Evolutionary conservation across 2,797 vertebrate genomes (phyloP).

Genomic region (Echeneis naucrates): DNA sequence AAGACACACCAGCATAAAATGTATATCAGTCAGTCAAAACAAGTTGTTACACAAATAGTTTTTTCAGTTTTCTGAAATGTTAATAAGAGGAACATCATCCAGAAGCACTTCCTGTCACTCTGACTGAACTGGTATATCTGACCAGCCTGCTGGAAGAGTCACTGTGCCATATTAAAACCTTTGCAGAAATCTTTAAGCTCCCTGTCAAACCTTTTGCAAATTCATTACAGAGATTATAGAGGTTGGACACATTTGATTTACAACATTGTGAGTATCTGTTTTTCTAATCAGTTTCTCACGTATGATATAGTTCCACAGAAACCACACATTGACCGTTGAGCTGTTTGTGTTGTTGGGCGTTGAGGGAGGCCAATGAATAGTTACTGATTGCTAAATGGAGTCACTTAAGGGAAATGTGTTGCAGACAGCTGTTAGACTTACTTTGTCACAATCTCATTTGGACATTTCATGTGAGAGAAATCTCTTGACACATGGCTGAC

Average conservation of each 20-base stretch:
- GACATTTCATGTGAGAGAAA: too few relatives aligned
- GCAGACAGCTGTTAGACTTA: too few relatives aligned
- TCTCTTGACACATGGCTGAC: slow-evolving; percentile 30
- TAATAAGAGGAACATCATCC: slow-evolving; percentile 1
- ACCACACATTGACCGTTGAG: slow-evolving; percentile 11
- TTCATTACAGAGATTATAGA: not conserved
- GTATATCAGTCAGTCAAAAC: not conserved
- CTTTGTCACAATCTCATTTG: not conserved
- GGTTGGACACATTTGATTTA: too few relatives aligned
- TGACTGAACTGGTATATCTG: slow-evolving; percentile 1
- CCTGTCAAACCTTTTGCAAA: not conserved
- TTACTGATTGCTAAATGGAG: not conserved
- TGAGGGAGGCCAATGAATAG: not conserved
- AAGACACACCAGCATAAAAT: not conserved
- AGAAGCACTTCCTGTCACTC: slow-evolving; percentile 15
- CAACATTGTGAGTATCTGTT: too few relatives aligned
- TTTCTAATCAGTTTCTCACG: too few relatives aligned
- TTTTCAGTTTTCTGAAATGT: not conserved
- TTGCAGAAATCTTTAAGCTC: not conserved
- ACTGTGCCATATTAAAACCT: not conserved
- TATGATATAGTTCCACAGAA: not conserved
- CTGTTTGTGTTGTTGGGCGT: not conserved
- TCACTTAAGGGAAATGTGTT: too few relatives aligned
- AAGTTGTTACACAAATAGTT: not conserved
- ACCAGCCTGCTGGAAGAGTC: slow-evolving; percentile 4